These are phyloP conservation scores for Rhyacichthys aspro DNA, from an alignment of 2,797 vertebrate species.

Conservation along the genomic window DNA sequence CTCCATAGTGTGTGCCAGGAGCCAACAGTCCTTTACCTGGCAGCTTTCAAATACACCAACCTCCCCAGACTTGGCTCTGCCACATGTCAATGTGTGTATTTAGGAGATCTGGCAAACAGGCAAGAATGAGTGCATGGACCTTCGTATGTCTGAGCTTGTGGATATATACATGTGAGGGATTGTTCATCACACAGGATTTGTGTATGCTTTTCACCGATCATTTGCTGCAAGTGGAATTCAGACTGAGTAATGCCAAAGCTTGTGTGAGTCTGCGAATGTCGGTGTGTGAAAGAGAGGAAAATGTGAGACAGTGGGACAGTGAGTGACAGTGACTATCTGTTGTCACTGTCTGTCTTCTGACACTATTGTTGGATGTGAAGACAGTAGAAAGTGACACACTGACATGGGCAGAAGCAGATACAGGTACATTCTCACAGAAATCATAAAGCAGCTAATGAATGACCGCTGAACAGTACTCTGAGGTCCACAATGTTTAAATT, in stretches of 20 bases:
- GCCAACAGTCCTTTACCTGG: conserved; percentile 39
- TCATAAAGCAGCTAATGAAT: conserved; percentile 18
- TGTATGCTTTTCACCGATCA: conserved; percentile 42
- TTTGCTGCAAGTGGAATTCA: conserved; percentile 32
- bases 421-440: conserved; percentile 18
- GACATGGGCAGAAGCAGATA: conserved; percentile 23
- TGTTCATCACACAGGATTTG: conserved; percentile 21
- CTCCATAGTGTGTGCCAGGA: conserved; percentile 20
- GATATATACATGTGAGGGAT: conserved; percentile 12
- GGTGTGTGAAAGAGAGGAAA: conserved; percentile 2
- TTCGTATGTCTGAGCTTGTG: conserved; percentile 4
- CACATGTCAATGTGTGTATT: conserved; percentile 29
- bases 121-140: conserved; percentile 11
- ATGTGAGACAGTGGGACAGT: conserved; percentile 15
- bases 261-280: conserved; percentile 6
- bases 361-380: conserved; percentile 24
- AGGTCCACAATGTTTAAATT: neutral
- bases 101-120: conserved; percentile 45
- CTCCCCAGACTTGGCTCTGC: conserved; percentile 13
- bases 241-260: conserved; percentile 26
- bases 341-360: conserved; percentile 45
- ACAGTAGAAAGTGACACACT: conserved; percentile 40
- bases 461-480: conserved; percentile 3
- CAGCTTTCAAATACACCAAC: conserved; percentile 41
- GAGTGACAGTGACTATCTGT: conserved; percentile 33